Evolutionary conservation across 23 tunicate species (phyloP).

Genomic region (Phallusia fumigata): DNA sequence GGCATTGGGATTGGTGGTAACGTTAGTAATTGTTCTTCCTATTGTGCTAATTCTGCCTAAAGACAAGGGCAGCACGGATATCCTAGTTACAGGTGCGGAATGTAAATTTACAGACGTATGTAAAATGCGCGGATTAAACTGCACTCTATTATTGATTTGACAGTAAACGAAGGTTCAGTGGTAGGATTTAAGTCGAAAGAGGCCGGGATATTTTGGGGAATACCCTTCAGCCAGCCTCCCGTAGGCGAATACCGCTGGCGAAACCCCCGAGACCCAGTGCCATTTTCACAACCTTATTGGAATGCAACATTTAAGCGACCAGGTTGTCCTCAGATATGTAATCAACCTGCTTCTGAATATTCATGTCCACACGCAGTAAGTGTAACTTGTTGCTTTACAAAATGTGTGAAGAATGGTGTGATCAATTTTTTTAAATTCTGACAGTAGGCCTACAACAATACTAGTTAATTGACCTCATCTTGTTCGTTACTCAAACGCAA

Average conservation of each 20-base stretch:
- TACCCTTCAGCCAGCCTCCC: slow-evolving; percentile 86
- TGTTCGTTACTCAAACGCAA: no score
- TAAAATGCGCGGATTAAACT: neutral
- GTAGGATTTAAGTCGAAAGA: slow-evolving; percentile 26
- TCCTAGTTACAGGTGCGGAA: neutral
- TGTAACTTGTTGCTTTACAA: no score
- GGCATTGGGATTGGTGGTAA: neutral
- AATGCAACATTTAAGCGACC: slow-evolving; percentile 75
- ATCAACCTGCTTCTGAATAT: slow-evolving; percentile 62
- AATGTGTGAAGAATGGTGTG: no score
- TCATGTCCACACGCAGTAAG: slow-evolving; percentile 75
- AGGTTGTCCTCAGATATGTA: slow-evolving; percentile 72
- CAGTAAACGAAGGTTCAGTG: slow-evolving; percentile 37
- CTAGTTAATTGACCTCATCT: no score
- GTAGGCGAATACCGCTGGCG: slow-evolving; percentile 68
- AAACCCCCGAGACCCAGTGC: slow-evolving; percentile 49
- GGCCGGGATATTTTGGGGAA: slow-evolving; percentile 54
- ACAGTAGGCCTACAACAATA: no score
- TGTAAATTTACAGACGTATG: no score
- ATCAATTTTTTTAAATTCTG: no score
- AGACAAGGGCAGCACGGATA: neutral
- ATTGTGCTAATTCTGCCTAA: slow-evolving; percentile 1
- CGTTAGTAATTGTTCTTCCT: neutral
- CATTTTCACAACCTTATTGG: slow-evolving; percentile 37
- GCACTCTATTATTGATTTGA: slow-evolving; percentile 4